Evolutionary conservation across 2,113 vertebrate species (phyloP).

Genomic region (Gymnorhina tibicen): DNA sequence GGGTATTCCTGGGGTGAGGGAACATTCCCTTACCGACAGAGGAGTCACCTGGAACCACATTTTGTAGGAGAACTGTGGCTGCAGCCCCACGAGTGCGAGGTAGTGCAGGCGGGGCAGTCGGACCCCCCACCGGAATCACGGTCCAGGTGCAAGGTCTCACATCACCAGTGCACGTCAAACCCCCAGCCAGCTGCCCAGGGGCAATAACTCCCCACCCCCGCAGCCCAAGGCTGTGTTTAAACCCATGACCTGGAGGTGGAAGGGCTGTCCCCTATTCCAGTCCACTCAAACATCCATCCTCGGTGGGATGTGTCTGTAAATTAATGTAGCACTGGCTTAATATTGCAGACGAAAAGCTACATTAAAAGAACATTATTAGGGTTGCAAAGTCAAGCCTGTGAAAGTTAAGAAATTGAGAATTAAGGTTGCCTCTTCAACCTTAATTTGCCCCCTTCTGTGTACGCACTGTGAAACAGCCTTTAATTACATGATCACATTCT

Average conservation of each 20-base stretch:
- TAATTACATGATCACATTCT: constrained; percentile 54
- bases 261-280: neutral
- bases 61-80: neutral
- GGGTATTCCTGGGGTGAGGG: neutral
- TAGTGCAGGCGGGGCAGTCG: neutral
- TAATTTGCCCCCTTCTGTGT: constrained; percentile 60
- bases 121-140: rapidly evolving
- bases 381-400: constrained; percentile 41
- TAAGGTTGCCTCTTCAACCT: constrained; percentile 53
- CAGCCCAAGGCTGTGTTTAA: neutral
- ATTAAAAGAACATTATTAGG: constrained; percentile 18
- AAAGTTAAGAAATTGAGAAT: constrained; percentile 37
- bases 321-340: neutral
- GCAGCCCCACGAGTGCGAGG: rapidly evolving
- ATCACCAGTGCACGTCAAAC: neutral
- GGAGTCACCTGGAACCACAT: neutral
- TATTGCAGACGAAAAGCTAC: neutral
- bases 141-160: neutral
- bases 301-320: neutral
- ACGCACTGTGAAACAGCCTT: constrained; percentile 9
- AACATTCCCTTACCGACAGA: neutral
- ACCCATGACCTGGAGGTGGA: neutral
- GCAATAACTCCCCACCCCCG: neutral
- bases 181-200: neutral
- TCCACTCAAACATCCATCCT: neutral